phyloP scores from a whole-genome alignment of 2,888 invertebrate genomes.

The Nebria salina region DNA sequence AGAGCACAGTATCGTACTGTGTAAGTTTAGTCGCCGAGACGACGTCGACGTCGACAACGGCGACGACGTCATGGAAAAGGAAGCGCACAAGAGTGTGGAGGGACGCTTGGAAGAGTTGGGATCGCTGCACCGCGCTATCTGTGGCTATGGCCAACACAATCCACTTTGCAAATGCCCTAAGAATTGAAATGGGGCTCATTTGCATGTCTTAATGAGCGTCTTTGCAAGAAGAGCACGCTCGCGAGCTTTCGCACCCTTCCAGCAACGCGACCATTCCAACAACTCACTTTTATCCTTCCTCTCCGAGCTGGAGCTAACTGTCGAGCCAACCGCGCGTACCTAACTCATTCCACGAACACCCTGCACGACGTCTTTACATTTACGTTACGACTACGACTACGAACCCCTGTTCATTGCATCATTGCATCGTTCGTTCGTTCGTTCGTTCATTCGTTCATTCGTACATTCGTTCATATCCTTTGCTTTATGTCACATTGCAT shows the following conservation, averaged over 20 bases:
- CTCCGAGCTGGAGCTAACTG: slow-evolving; percentile 52
- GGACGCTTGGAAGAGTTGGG: slow-evolving; percentile 17
- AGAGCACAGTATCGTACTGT: not conserved
- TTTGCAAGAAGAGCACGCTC: slow-evolving; percentile 59
- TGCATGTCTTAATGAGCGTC: slow-evolving; percentile 62
- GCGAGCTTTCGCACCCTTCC: slow-evolving; percentile 54
- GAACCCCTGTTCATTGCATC: not conserved
- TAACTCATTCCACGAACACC: slow-evolving; percentile 6
- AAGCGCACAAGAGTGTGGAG: not conserved
- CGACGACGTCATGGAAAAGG: slow-evolving; percentile 6
- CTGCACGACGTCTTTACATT: slow-evolving; percentile 6
- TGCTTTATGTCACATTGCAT: slow-evolving; percentile 5
- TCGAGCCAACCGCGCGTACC: slow-evolving; percentile 23
- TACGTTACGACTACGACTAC: slow-evolving; percentile 7
- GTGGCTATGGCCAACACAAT: slow-evolving; percentile 55
- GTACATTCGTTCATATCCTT: not conserved
- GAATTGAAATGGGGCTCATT: slow-evolving; percentile 62
- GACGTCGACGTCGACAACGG: not conserved
- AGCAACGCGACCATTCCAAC: slow-evolving; percentile 55
- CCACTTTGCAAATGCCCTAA: slow-evolving; percentile 60
- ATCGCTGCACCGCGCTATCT: slow-evolving; percentile 52
- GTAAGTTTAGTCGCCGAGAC: slow-evolving; percentile 2
- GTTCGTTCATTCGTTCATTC: no score
- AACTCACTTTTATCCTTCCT: slow-evolving; percentile 57
- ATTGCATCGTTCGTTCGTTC: not conserved